phyloP scores from a whole-genome alignment of 2,888 invertebrate genomes.

The Hemithea aestivaria region DNA sequence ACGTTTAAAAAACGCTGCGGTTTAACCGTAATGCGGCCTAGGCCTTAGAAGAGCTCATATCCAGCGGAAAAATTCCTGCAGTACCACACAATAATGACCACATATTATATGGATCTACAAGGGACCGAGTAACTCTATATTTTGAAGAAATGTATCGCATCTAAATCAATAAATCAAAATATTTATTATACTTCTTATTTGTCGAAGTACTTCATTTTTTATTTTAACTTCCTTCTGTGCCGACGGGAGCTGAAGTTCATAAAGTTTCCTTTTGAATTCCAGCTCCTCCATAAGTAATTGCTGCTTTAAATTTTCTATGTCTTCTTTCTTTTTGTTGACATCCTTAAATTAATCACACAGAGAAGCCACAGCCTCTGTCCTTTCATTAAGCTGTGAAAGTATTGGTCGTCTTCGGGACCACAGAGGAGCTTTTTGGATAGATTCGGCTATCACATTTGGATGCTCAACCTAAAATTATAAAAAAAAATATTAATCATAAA shows the following conservation, averaged over 20 bases:
- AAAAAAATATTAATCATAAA: too few species aligned
- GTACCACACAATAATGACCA: neutral
- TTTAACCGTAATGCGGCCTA: too few species aligned
- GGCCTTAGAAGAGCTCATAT: neutral
- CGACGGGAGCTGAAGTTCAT: slow-evolving; percentile 2
- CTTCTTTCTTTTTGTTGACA: slow-evolving; percentile 2
- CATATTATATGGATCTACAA: neutral
- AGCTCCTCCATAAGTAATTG: neutral
- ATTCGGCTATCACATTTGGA: too few species aligned
- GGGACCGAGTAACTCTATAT: neutral
- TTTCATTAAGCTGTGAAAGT: too few species aligned
- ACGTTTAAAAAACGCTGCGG: too few species aligned
- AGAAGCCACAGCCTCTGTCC: neutral
- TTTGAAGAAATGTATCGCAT: neutral
- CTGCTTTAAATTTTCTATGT: neutral
- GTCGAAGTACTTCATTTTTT: slow-evolving; percentile 2
- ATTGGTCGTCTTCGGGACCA: too few species aligned
- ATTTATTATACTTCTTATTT: too few species aligned
- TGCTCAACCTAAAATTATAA: too few species aligned
- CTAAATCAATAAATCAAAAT: too few species aligned
- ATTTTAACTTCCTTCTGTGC: slow-evolving; percentile 5
- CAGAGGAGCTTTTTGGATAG: too few species aligned
- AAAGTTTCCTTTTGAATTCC: slow-evolving; percentile 4
- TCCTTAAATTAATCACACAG: neutral
- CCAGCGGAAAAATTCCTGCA: neutral